Base-by-base conservation (phyloP, 2,888 invertebrate species). In the Sussaba pulchella region DNA sequence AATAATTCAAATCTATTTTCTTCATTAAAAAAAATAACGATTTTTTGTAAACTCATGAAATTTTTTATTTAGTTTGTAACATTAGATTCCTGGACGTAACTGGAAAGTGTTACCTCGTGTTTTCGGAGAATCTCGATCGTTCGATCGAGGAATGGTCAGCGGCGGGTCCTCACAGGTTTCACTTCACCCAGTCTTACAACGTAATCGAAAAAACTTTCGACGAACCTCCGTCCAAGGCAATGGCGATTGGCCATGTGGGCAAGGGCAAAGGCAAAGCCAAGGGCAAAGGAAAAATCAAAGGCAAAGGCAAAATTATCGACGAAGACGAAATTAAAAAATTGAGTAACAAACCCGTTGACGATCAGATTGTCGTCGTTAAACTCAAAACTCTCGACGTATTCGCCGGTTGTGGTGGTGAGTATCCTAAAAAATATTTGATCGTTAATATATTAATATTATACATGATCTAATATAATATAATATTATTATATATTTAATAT, bases 351-450 rank as follows among this genome's bases (percentile, higher is more conserved):
- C 81, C 89, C 74, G 74, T 89, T 78, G 86, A 91, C 76, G 88
- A 91, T 89, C 92, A 93, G 9, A 80, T 86, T 10, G 89, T 93
- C 31, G 85, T 93, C 0, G 90, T 92, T 71, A 95, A 95, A 36
- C 89, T 98, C 73, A 93, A 94, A 82, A 95, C 95, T 45, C 92
- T 98, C 86, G 97, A 97, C 89, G 95, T 97, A 26, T 98, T 98
- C 91, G 96, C 97, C 81, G 97, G 97, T 0, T 97, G 97, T 91
- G 97, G 97, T 50, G 97, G 94, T 94, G 87, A 82, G 83, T 78
- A 41, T 52, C 82, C 14, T 50, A 43, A 21, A 31, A 31, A n/a
- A 17, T 10, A 50, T 43, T 12, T n/a, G n/a, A n/a, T n/a, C n/a
- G n/a, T n/a, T n/a, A n/a, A n/a, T n/a, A n/a, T n/a, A n/a, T n/a